A percentile compares a stretch with the other conserved stretches of the same genome.
Evolutionary conservation across 1,140 invertebrate species (phyloP).

Genomic region (Zaprionus lachaisei): DNA sequence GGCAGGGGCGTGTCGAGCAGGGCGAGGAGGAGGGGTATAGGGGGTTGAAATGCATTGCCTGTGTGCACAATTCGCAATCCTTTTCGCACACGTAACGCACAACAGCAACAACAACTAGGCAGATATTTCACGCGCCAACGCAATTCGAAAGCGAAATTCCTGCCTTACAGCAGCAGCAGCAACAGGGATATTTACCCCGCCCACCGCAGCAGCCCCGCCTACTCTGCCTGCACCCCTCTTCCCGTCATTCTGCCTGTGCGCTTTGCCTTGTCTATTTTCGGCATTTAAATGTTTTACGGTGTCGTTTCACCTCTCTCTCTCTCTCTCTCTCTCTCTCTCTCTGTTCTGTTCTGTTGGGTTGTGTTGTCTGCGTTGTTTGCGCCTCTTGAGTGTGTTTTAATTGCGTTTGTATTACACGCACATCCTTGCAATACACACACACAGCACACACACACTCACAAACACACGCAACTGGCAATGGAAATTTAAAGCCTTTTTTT

Average conservation of each 20-base stretch:
- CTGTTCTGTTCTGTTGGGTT: constrained; percentile 2
- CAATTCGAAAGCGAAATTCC: constrained; percentile 79
- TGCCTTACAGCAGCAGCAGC: constrained; percentile 18
- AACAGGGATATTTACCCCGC: constrained; percentile 2
- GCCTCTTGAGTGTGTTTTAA: constrained; percentile 82
- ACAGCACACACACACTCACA: constrained; percentile 24
- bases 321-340: constrained; percentile 28
- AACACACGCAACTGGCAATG: constrained; percentile 41
- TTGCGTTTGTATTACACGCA: constrained; percentile 81
- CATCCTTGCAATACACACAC: constrained; percentile 13
- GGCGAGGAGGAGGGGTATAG: constrained; percentile 12
- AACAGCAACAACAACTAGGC: constrained; percentile 15
- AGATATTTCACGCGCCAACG: constrained; percentile 75
- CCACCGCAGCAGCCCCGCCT: neutral
- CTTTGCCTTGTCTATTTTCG: constrained; percentile 74
- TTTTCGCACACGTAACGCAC: constrained; percentile 32
- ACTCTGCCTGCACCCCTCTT: neutral
- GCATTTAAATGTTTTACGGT: constrained; percentile 82
- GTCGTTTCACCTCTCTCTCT: constrained; percentile 56
- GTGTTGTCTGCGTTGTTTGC: constrained; percentile 72
- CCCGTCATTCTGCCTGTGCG: neutral
- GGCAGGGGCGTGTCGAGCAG: constrained; percentile 12
- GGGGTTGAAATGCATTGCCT: constrained; percentile 61
- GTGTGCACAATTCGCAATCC: constrained; percentile 65
- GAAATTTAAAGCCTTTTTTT: constrained; percentile 76